These are phyloP conservation scores for Pseudococcus viburni DNA, from an alignment of 2,888 invertebrate genomes.

Conservation along the genomic window DNA sequence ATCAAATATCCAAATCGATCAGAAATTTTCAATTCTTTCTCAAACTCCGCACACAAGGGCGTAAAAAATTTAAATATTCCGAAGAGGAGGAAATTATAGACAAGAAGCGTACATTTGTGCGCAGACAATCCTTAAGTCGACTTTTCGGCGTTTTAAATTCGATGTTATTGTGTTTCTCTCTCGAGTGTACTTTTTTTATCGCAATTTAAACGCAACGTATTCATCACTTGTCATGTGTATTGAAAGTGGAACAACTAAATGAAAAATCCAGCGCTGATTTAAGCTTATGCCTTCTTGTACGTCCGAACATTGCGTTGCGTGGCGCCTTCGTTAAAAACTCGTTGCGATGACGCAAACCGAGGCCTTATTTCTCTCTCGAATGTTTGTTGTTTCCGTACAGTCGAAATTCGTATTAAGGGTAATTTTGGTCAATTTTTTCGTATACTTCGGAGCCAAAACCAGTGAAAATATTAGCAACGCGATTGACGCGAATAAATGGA, in stretches of 20 bases:
- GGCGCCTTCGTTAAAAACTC: neutral
- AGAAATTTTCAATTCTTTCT: too few relatives aligned
- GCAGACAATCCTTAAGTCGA: too few relatives aligned
- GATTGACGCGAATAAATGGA: too few relatives aligned
- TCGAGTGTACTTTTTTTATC: neutral
- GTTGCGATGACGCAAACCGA: neutral
- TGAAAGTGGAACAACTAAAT: constrained; percentile 31
- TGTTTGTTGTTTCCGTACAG: neutral
- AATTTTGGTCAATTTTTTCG: neutral
- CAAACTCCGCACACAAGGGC: too few relatives aligned
- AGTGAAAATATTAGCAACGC: too few relatives aligned
- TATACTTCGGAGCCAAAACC: neutral
- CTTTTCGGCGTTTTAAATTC: too few relatives aligned
- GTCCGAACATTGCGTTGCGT: neutral
- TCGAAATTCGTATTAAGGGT: neutral
- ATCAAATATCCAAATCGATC: too few relatives aligned
- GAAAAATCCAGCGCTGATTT: constrained; percentile 32
- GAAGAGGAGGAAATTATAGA: too few relatives aligned
- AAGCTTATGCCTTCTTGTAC: neutral
- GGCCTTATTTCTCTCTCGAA: neutral
- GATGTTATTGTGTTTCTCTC: neutral
- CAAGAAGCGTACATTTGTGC: too few relatives aligned
- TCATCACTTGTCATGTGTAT: constrained; percentile 35
- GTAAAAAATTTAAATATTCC: too few relatives aligned
- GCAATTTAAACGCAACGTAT: constrained; percentile 32